Base-by-base conservation (phyloP, 1,140 invertebrate species). In the Trichonephila clavata region DNA sequence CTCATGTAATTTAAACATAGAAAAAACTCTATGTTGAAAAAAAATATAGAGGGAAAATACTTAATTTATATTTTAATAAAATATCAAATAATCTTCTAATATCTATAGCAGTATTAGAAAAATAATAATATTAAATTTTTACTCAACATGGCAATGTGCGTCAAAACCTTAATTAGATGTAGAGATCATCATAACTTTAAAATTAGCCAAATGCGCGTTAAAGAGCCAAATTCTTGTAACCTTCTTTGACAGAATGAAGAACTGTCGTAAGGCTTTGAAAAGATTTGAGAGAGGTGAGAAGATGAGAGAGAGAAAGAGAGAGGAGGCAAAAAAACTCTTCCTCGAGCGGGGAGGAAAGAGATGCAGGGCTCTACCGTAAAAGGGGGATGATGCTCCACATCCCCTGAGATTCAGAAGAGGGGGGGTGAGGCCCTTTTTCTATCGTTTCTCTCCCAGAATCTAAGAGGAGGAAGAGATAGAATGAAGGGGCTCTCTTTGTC, bases 371-470 rank as follows among this genome's bases (percentile, higher is more conserved):
- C 50, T 13, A 50, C 50, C 50, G 50, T 50, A 50, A 50, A 50
- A 80, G 71, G 59, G 90, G 88, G 63, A 65, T 80, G 65, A 27
- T 91, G 24, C 77, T 81, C 77, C 39, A 24, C 59, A 77, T 83
- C 90, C 91, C 83, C 83, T 27, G 91, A 92, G 91, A 92, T 71
- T 86, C 50, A 50, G 81, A 92, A 68, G 90, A 92, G 57, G 24
- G 65, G 61, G 63, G 63, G 57, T 24, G 83, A 27, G 83, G 27
- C 39, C 43, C 91, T 92, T 92, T 92, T 92, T 92, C 91, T 92
- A 71, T 86, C 91, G 83, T 50, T 92, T 92, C 91, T 77, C 91
- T 92, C 91, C 91, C 81, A 71, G 91, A 77, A 86, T 57, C 57
- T 43, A 65, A 83, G 80, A 92, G 80, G 88, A 80, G 71, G 77